phyloP scores from a whole-genome alignment of 2,888 invertebrate species.

The Eupithecia exiguata region DNA sequence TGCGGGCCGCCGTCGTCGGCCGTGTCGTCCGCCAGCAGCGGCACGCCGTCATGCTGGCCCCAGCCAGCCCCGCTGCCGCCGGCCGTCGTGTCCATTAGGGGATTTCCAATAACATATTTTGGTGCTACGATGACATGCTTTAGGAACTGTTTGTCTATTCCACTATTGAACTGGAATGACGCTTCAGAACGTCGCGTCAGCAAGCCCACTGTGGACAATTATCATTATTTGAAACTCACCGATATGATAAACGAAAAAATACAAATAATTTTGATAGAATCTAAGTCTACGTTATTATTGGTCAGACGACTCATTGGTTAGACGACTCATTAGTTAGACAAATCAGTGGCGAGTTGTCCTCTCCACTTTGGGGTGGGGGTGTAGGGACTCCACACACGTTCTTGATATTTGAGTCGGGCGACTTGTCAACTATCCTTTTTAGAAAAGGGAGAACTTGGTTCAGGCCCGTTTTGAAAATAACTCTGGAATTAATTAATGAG shows the following conservation, averaged over 20 bases:
- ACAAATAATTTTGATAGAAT: neutral
- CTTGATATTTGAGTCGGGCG: too few relatives aligned
- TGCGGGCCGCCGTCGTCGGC: conserved; percentile 1
- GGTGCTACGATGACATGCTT: neutral
- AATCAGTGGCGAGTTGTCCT: too few relatives aligned
- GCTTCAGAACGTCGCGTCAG: neutral
- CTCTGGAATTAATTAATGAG: too few relatives aligned
- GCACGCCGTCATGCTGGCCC: neutral
- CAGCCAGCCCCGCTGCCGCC: neutral
- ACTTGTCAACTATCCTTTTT: neutral
- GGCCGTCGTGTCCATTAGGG: neutral
- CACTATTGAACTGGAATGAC: neutral
- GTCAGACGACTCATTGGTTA: too few relatives aligned
- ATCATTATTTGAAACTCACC: neutral
- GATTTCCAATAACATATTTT: neutral
- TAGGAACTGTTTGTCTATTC: neutral
- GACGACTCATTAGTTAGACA: too few relatives aligned
- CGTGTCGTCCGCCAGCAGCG: neutral
- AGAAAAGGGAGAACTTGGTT: neutral
- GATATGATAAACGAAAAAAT: neutral
- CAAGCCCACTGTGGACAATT: neutral
- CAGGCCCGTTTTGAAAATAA: too few relatives aligned
- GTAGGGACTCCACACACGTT: too few relatives aligned
- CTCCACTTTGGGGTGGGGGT: too few relatives aligned
- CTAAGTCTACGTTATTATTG: neutral